Base-by-base conservation (phyloP, 2,797 vertebrate genomes). In the Manis pentadactyla region DNA sequence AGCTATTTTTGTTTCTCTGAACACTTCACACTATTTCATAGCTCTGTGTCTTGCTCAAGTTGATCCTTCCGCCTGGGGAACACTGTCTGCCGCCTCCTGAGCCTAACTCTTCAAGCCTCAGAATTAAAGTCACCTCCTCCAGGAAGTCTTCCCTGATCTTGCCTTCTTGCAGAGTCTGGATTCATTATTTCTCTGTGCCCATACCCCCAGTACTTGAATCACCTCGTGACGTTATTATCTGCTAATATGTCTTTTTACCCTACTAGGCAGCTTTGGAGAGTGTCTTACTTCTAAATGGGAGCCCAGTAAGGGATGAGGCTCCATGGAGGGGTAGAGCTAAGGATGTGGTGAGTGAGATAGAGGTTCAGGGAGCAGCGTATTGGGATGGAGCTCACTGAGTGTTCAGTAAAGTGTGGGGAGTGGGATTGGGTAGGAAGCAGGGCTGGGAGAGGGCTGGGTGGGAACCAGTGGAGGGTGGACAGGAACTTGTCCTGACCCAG, bases 71-170 rank as follows among this genome's bases (percentile, higher is more conserved):
- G 31, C 21, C 94, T n/a, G 25, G 89, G 25, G 89, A 63, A 71
- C 18, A 51, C 25, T 11, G 34, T 75, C 4, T 37, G n/a, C 55
- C 29, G 74, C 29, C 31, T 90, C 37, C 85, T 83, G 53, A 88
- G 29, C 14, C 39, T 74, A 39, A 51, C 1, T 27, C 84, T 59
- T 82, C n/a, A 82, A 68, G 51, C 21, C 63, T 91, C 77, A 89
- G 63, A 87, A 81, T 46, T 9, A 96, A 79, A 83, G 57, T 39
- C 73, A 25, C 66, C 71, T 93, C 53, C 64, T 75, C 87, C 64
- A 87, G 53, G 78, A 87, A 90, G 61, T 14, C 66, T 82, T 82
- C 68, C 42, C 27, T 23, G 39, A 93, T 31, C 51, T 79, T 5
- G 4, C 31, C 57, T 55, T 49, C 59, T 8, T 42, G 39, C 21